Conservation (phyloP, 2,888 invertebrate species). For the Tipula lateralis region DNA sequence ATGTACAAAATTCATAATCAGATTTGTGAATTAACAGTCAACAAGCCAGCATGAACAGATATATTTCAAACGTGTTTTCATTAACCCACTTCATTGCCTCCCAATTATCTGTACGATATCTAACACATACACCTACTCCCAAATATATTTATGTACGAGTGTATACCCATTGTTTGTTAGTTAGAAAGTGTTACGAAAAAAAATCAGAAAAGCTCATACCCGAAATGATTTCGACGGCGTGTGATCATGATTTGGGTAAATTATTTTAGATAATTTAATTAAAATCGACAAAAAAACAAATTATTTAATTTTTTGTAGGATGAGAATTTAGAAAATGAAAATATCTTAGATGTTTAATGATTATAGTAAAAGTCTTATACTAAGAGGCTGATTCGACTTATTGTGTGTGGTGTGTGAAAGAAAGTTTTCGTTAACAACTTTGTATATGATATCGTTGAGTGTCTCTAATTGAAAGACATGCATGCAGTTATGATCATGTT, state of each 20-base stretch:
- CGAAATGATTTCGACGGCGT: not conserved
- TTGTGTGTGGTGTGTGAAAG: not conserved
- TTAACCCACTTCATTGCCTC: not conserved
- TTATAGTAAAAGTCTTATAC: not conserved
- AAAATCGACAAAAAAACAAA: not conserved
- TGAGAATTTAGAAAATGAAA: conserved; percentile 4
- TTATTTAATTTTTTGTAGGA: not conserved
- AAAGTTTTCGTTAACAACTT: not conserved
- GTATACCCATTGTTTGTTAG: not conserved
- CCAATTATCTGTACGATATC: not conserved
- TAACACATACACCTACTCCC: not conserved
- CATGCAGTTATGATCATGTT: not conserved
- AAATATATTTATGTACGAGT: too few relatives aligned
- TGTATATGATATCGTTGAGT: not conserved
- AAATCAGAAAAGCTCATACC: not conserved
- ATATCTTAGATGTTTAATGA: not conserved
- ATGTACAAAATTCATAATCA: not conserved
- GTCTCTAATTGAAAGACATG: not conserved
- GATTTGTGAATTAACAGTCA: not conserved
- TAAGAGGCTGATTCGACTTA: not conserved
- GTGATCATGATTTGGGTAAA: not conserved
- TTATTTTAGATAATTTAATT: not conserved
- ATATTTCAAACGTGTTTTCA: not conserved
- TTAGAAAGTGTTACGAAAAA: not conserved
- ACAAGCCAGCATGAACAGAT: not conserved